Evolutionary conservation across 1,140 invertebrate species (phyloP), one percentile per base, ranked within the genome.

Genomic region (Pachyrhynchus sulphureomaculatus): DNA sequence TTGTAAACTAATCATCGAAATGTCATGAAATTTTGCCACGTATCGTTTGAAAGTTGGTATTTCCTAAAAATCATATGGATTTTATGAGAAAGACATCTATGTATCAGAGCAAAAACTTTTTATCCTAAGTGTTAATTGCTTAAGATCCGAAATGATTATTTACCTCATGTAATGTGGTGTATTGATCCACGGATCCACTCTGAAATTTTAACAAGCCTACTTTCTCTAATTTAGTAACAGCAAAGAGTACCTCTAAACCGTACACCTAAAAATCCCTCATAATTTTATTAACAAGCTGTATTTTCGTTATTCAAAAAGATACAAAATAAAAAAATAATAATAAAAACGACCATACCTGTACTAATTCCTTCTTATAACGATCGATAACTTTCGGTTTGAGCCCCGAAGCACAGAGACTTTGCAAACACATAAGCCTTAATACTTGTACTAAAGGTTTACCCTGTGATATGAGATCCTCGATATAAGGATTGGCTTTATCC

Each of bases 291-390:
- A n/a, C n/a, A n/a, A n/a, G n/a, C n/a, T n/a, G n/a, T n/a, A n/a
- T n/a, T n/a, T n/a, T n/a, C n/a, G n/a, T n/a, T n/a, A n/a, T n/a
- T n/a, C n/a, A n/a, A n/a, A n/a, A n/a, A n/a, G n/a, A n/a, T n/a
- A n/a, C n/a, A n/a, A n/a, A n/a, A n/a, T n/a, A n/a, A n/a, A n/a
- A n/a, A n/a, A n/a, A n/a, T n/a, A n/a, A n/a, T n/a, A n/a, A n/a
- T n/a, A n/a, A n/a, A n/a, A n/a, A n/a, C n/a, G n/a, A n/a, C n/a
- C n/a, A 32, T 52, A 65, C 60, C 45, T 95, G 90, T 15, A 92
- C 83, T 42, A 98, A 85, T 79, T 98, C 94, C 61, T 90, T 80
- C 76, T 96, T 96, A 76, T 99, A 99, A 75, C 91, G 87, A 68
- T 96, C 94, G 17, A 97, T 73, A 10, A 91, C 72, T 79, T 96